Conservation (phyloP, 2,113 vertebrate genomes). For the Tylochromis polylepis region DNA sequence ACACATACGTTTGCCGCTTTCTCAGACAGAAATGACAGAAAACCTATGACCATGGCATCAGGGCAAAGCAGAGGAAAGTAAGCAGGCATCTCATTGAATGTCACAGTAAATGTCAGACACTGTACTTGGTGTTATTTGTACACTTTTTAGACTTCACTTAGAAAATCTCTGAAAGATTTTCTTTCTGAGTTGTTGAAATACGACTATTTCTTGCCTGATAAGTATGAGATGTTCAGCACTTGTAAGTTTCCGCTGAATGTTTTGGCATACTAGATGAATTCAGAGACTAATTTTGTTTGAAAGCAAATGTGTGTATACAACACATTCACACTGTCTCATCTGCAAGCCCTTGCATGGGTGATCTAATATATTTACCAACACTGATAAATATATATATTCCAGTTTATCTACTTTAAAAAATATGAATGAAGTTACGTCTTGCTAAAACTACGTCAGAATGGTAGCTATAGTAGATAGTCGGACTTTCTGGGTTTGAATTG, state of each 20-base stretch:
- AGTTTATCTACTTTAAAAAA: not conserved
- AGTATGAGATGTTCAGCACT: not conserved
- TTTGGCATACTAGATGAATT: not conserved
- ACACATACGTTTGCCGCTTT: not conserved
- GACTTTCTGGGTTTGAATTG: not conserved
- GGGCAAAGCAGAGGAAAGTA: not conserved
- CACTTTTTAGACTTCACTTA: not conserved
- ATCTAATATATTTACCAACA: not conserved
- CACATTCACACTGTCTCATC: not conserved
- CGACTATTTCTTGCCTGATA: not conserved
- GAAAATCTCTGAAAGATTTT: not conserved
- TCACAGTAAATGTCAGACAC: constrained; percentile 28
- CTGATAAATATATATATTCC: not conserved
- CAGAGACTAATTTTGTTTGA: not conserved
- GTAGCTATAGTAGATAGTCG: not conserved
- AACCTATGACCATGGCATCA: not conserved
- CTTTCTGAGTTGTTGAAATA: not conserved
- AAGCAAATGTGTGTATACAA: not conserved
- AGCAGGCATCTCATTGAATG: not conserved
- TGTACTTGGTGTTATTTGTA: not conserved
- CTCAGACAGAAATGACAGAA: not conserved
- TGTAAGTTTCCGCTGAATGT: not conserved
- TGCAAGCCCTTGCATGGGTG: not conserved
- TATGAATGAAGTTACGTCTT: not conserved
- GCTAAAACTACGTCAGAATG: not conserved